Evolutionary conservation across 2,888 invertebrate genomes (phyloP).

Genomic region (Rapana venosa): DNA sequence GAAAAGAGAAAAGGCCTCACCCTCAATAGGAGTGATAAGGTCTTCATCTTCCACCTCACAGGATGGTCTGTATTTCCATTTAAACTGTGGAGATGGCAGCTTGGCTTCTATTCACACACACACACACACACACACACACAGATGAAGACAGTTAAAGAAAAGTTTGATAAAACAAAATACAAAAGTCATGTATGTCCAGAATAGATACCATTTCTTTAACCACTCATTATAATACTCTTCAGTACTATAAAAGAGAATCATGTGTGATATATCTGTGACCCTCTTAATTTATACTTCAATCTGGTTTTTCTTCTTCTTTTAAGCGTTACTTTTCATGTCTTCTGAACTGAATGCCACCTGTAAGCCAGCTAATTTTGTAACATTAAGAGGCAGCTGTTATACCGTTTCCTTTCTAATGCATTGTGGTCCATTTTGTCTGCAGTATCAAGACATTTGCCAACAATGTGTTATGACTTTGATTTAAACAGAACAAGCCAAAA

Average conservation of each 20-base stretch:
- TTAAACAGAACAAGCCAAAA: too few relatives aligned
- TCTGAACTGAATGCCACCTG: too few relatives aligned
- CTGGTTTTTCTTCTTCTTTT: not conserved
- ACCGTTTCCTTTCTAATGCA: too few relatives aligned
- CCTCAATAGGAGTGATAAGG: not conserved
- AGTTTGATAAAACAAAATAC: not conserved
- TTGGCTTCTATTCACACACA: not conserved
- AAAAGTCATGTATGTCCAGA: too few relatives aligned
- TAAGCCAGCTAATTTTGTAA: too few relatives aligned
- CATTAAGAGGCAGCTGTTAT: too few relatives aligned
- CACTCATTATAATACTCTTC: not conserved
- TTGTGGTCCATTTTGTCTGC: too few relatives aligned
- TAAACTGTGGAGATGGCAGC: constrained; percentile 24
- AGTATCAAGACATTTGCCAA: too few relatives aligned
- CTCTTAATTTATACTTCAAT: not conserved
- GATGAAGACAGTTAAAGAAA: not conserved
- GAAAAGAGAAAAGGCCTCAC: not conserved
- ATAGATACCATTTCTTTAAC: too few relatives aligned
- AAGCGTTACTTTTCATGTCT: not conserved
- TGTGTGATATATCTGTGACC: not conserved
- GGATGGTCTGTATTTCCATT: constrained; percentile 41
- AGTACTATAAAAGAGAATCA: not conserved
- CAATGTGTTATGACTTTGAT: too few relatives aligned
- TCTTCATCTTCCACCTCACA: constrained; percentile 28
- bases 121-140: constrained; percentile 1